Conservation (phyloP, 1,140 invertebrate genomes). For the Colletes latitarsis region DNA sequence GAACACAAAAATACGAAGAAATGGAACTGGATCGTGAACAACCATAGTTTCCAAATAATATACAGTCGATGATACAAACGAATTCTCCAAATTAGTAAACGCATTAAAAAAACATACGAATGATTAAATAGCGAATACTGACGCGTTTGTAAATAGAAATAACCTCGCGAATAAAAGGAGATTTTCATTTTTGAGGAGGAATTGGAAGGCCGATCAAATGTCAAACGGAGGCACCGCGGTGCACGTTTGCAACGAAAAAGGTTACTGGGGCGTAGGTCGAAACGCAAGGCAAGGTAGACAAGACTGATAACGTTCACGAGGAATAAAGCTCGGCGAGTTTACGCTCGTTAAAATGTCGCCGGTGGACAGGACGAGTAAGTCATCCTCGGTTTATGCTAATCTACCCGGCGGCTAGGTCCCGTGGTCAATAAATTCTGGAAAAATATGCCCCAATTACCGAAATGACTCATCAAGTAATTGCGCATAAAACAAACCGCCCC, state of each 20-base stretch:
- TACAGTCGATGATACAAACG: no score
- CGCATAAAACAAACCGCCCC: constrained; percentile 70
- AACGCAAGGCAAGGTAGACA: constrained; percentile 53
- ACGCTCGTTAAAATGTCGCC: constrained; percentile 71
- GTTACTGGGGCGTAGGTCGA: constrained; percentile 52
- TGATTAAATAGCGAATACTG: no score
- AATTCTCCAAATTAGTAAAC: no score
- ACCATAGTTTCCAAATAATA: no score
- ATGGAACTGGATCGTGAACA: no score
- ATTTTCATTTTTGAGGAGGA: constrained; percentile 2
- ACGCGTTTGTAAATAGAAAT: no score
- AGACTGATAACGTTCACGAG: constrained; percentile 65
- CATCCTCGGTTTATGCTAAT: constrained; percentile 74
- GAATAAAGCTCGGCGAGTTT: constrained; percentile 70
- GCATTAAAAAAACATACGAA: no score
- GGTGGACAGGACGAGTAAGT: constrained; percentile 64
- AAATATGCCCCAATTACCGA: constrained; percentile 78
- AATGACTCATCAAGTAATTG: constrained; percentile 80
- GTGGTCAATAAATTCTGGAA: constrained; percentile 72
- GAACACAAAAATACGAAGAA: no score
- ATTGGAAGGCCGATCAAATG: constrained; percentile 55
- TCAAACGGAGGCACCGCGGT: constrained; percentile 60
- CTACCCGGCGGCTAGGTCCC: constrained; percentile 47
- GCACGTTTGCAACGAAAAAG: constrained; percentile 48
- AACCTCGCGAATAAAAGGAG: not conserved